Percentiles rank a stretch among this genome's conserved stretches.
Conservation (phyloP, 2,888 invertebrate species). For the Rhagophthalmus giganteus region DNA sequence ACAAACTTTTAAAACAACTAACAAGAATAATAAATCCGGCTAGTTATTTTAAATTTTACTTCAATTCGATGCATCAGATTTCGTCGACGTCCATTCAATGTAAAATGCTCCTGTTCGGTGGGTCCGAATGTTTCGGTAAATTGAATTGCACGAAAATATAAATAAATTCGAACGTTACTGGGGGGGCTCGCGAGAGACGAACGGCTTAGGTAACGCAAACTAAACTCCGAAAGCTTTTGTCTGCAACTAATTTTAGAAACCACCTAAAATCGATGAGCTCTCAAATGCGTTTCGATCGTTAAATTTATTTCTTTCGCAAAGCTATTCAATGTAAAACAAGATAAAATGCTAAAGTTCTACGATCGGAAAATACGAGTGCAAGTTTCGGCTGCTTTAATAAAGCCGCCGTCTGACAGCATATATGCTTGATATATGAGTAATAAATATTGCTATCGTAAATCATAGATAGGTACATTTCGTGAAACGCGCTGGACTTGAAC, state of each 20-base stretch:
- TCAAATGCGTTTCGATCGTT: constrained; percentile 34
- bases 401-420: constrained; percentile 33
- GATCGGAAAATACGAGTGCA: constrained; percentile 39
- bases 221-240: constrained; percentile 25
- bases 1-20: constrained; percentile 40
- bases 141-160: constrained; percentile 18
- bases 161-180: constrained; percentile 13
- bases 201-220: constrained; percentile 17
- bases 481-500: constrained; percentile 11
- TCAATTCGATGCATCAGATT: constrained; percentile 34
- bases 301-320: constrained; percentile 47
- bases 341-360: constrained; percentile 48
- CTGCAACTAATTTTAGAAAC: constrained; percentile 26
- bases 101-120: constrained; percentile 32
- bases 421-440: constrained; percentile 36
- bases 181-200: constrained; percentile 3
- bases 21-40: constrained; percentile 41
- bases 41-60: constrained; percentile 38
- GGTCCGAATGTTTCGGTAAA: constrained; percentile 29
- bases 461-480: constrained; percentile 30
- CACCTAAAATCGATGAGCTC: constrained; percentile 27
- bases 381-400: constrained; percentile 40
- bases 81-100: constrained; percentile 40
- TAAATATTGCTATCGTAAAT: constrained; percentile 34
- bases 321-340: constrained; percentile 54